Percentiles rank a stretch among this genome's conserved stretches.
Evolutionary conservation across 2,888 invertebrate genomes (phyloP).

Genomic region (Drosophila lacicola): DNA sequence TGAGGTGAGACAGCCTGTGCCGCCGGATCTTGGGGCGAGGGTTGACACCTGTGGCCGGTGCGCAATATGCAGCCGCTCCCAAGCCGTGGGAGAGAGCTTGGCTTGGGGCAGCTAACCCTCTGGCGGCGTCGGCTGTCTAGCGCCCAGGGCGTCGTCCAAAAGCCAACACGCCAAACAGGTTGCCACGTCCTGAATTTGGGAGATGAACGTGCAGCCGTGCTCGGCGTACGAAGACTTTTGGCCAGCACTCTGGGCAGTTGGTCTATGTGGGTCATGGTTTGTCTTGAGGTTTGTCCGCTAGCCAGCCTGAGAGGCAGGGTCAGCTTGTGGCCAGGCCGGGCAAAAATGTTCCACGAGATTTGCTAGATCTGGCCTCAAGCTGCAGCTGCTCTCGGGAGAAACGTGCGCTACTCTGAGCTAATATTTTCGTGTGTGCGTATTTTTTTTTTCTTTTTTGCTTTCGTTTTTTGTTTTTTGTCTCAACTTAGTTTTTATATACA

Average conservation of each 20-base stretch:
- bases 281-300: slow-evolving; percentile 43
- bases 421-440: slow-evolving; percentile 77
- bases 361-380: slow-evolving; percentile 16
- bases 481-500: slow-evolving; percentile 73
- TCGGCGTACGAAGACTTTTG: slow-evolving; percentile 2
- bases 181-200: slow-evolving; percentile 59
- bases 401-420: slow-evolving; percentile 42
- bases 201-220: slow-evolving; percentile 43
- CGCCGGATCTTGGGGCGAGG: slow-evolving; percentile 20
- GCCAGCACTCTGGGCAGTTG: slow-evolving; percentile 38
- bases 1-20: slow-evolving; percentile 43
- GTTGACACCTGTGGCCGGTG: slow-evolving; percentile 62
- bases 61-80: background rate
- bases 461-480: slow-evolving; percentile 49
- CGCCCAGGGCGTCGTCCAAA: slow-evolving; percentile 13
- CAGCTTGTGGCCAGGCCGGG: slow-evolving; percentile 19
- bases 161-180: background rate
- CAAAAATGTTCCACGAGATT: slow-evolving; percentile 83
- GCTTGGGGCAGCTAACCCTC: slow-evolving; percentile 28
- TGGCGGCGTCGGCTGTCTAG: slow-evolving; percentile 18
- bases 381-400: slow-evolving; percentile 16
- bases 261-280: slow-evolving; percentile 80
- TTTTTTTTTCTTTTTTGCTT: slow-evolving; percentile 52
- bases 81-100: slow-evolving; percentile 76
- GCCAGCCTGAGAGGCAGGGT: slow-evolving; percentile 3